Evolutionary conservation across 2,113 vertebrate species (phyloP), one percentile per base, ranked within the genome.

Genomic region (Ceyx cyanopectus): DNA sequence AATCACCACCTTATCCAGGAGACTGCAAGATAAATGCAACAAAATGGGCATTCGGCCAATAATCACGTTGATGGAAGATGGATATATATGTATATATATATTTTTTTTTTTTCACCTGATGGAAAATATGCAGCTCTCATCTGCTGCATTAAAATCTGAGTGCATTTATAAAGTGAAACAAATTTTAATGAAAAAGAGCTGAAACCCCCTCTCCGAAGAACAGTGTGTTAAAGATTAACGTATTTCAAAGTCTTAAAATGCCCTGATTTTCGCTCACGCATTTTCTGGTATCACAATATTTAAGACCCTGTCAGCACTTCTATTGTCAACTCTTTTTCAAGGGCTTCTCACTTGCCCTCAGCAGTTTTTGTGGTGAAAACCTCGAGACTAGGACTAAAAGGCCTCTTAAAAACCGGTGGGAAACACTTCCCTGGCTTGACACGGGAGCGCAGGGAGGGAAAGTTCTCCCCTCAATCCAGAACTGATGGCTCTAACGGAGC

Each of bases 371-470:
- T 34, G 46, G 23, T 58, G 60, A 86, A 87, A 92, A 89, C 32
- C 21, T 66, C 8, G 13, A 66, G n/a, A 48, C 5, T 34, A 1
- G 1, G 21, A n/a, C 27, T 58, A 66, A 76, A 73, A 70, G 24
- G 14, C 18, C 18, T 60, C 56, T 40, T 60, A 56, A 83, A 62
- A 87, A 5, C 12, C 3, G 0, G 3, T 18, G 65, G 68, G 46
- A 41, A 85, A 53, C 6, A 15, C 37, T 68, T 27, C 14, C 5
- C 26, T 5, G 46, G 20, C 29, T 95, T 77, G 57, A 70, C 30
- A 11, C 1, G 6, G 17, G 7, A 24, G 5, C 0, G 0, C 7
- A 24, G 65, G 24, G 21, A 34, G 13, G 29, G 40, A 81, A 18
- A 50, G 2, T 0, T 2, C 40, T 89, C 57, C 43, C 14, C 26